A percentile compares a stretch with the other conserved stretches of the same genome.
Evolutionary conservation across 2,888 invertebrate species (phyloP).

Genomic region (Drosophila ustulata): DNA sequence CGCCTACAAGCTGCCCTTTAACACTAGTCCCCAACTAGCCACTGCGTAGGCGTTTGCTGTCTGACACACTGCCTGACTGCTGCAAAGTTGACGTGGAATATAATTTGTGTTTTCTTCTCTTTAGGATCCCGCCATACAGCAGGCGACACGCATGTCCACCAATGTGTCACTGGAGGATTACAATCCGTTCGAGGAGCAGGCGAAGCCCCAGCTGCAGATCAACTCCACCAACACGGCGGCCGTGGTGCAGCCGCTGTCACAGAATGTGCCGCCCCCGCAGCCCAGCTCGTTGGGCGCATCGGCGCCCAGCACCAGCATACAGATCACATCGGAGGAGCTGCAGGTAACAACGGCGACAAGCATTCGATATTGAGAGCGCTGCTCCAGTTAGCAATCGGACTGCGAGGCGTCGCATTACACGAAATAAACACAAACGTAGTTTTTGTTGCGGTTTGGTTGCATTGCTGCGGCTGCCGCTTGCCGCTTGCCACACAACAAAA

Average conservation of each 20-base stretch:
- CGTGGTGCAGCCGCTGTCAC: constrained; percentile 84
- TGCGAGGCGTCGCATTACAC: constrained; percentile 29
- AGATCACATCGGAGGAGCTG: constrained; percentile 89
- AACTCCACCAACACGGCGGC: constrained; percentile 83
- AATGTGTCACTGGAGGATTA: constrained; percentile 93
- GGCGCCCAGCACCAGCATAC: constrained; percentile 83
- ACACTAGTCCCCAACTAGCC: too few species aligned
- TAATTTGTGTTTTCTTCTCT: neutral
- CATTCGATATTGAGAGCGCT: constrained; percentile 8
- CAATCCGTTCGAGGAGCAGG: constrained; percentile 94
- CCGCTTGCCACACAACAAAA: constrained; percentile 16
- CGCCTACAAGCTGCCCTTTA: constrained; percentile 27
- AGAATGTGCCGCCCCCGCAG: constrained; percentile 79
- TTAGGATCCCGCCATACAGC: constrained; percentile 97
- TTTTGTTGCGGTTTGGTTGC: constrained; percentile 22
- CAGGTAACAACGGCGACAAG: constrained; percentile 86
- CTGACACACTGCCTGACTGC: too few species aligned
- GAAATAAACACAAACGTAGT: neutral
- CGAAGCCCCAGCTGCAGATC: constrained; percentile 87
- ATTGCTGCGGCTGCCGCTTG: constrained; percentile 37
- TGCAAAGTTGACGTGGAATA: too few species aligned
- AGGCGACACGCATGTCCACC: constrained; percentile 92
- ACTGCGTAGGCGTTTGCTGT: too few species aligned
- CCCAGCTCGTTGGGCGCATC: constrained; percentile 82
- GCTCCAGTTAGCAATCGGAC: constrained; percentile 36